A percentile compares a stretch with the other conserved stretches of the same genome.
Evolutionary conservation across 2,888 invertebrate species (phyloP).

Genomic region (Thereva nobilitata): DNA sequence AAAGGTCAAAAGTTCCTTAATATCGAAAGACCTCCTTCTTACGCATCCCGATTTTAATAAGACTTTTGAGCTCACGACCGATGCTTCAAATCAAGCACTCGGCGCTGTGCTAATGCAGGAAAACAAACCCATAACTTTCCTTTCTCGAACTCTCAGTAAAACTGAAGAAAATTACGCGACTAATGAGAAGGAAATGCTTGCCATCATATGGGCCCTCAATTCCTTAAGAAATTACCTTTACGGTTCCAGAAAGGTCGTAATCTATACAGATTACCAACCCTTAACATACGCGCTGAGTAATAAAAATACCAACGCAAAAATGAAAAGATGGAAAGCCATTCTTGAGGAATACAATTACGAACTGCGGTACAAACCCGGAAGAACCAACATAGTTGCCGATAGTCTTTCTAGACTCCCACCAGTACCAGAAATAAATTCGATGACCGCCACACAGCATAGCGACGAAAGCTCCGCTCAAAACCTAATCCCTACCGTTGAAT

Average conservation of each 20-base stretch:
- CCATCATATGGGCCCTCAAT: slow-evolving; percentile 37
- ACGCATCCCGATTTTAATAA: slow-evolving; percentile 3
- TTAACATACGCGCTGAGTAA: slow-evolving; percentile 36
- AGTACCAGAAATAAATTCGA: no score
- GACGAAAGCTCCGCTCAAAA: slow-evolving; percentile 30
- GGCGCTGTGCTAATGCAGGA: slow-evolving; percentile 27
- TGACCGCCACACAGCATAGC: slow-evolving; percentile 25
- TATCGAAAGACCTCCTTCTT: slow-evolving; percentile 7
- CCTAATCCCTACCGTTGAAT: slow-evolving; percentile 2
- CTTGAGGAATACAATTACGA: no score
- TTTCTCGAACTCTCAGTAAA: no score
- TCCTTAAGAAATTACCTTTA: slow-evolving; percentile 36
- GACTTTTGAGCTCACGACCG: slow-evolving; percentile 30
- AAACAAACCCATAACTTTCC: no score
- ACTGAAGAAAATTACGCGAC: no score
- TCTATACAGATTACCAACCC: no score
- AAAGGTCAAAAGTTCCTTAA: slow-evolving; percentile 25
- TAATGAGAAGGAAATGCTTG: no score
- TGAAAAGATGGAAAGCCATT: slow-evolving; percentile 38
- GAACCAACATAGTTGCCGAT: no score
- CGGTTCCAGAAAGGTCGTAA: slow-evolving; percentile 38
- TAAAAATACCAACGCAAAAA: slow-evolving; percentile 38
- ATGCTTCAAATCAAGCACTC: slow-evolving; percentile 32
- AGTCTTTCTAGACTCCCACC: no score
- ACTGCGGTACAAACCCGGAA: no score